Base-by-base conservation (phyloP, 2,113 vertebrate genomes). In the Triplophysa dalaica region DNA sequence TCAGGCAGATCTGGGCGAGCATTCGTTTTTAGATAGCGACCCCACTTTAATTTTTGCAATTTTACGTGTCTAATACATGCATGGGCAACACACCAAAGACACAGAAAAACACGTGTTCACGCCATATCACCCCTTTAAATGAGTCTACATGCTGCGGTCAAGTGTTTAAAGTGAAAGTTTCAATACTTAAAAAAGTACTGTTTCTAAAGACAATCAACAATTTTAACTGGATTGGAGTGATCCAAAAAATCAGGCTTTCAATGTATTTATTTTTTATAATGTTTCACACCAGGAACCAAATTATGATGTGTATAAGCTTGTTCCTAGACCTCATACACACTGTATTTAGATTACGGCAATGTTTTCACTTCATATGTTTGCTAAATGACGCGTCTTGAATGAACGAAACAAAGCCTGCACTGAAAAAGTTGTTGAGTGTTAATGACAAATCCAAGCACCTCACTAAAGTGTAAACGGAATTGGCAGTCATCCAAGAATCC, bases 371-470 rank as follows among this genome's bases (percentile, higher is more conserved):
- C 72, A 58, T 50, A 12, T 66, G 68, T 69, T 69, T 69, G n/a
- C 16, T 21, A 69, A 45, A 61, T 58, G 21, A 56, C 22, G 21
- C 38, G 75, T 48, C 9, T 73, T 61, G 33, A 45, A 43, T 16
- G 56, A 60, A 16, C 7, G 21, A 68, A 78, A 69, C 65, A 78
- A 60, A 69, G 65, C 17, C 21, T 12, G 26, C 52, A 43, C 22
- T 61, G 48, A 66, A 60, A 41, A 29, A 19, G 38, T 1, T 38
- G 12, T 54, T 33, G 70, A 63, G 76, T 75, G 64, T 75, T 48
- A 80, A 76, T 54, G 61, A 83, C 72, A 80, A 60, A 83, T 5
- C 61, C 64, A 56, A 61, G 73, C 29, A 52, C 17, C 24, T 4
- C 19, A 38, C 50, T 33, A 33, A 78, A 68, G 56, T 62, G 26